Conservation (phyloP, 2,888 invertebrate species). For the Margaritifera margaritifera region DNA sequence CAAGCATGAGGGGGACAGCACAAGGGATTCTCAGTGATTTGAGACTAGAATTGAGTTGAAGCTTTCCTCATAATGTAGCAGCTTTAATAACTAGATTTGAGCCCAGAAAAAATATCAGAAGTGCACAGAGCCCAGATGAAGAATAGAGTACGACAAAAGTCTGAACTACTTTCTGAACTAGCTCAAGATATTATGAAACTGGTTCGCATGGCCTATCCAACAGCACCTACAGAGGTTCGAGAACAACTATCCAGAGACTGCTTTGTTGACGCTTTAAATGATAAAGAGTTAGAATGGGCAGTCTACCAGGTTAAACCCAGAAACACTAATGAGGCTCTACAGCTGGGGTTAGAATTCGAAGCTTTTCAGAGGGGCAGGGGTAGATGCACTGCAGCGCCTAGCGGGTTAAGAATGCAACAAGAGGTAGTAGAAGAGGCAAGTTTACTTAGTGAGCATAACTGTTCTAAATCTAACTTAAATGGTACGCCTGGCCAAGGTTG, state of each 20-base stretch:
- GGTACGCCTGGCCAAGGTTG: too few species aligned
- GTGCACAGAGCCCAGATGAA: not conserved
- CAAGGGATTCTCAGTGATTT: not conserved
- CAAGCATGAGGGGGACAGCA: not conserved
- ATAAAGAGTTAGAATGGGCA: not conserved
- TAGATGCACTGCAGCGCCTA: too few species aligned
- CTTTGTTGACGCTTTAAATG: not conserved
- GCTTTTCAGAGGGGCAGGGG: too few species aligned
- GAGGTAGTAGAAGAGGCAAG: too few species aligned
- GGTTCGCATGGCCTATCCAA: not conserved
- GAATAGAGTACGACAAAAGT: not conserved
- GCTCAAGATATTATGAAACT: not conserved
- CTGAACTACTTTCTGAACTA: not conserved
- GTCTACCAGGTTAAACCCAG: not conserved
- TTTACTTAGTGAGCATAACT: too few species aligned
- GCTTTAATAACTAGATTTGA: not conserved
- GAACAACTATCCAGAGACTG: not conserved
- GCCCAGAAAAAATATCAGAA: not conserved
- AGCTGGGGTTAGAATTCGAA: too few species aligned
- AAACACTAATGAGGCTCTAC: too few species aligned
- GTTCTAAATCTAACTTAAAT: too few species aligned
- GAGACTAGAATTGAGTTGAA: not conserved
- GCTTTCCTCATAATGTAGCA: not conserved
- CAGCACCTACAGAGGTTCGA: not conserved
- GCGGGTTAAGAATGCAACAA: too few species aligned